phyloP scores from a whole-genome alignment of 2,888 invertebrate genomes.

The Acleris sparsana region DNA sequence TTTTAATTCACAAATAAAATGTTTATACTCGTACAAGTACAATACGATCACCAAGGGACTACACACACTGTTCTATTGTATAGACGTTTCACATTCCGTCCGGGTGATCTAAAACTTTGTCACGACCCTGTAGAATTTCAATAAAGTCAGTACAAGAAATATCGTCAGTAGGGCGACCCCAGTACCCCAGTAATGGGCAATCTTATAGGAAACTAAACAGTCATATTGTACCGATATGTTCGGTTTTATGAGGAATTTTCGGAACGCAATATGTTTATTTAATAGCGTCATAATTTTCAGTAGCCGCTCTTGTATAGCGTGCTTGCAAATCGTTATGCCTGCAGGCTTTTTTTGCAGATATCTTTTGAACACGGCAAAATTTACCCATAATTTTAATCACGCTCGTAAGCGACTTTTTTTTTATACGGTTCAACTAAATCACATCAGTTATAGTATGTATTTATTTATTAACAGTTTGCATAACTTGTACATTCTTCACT shows the following conservation, averaged over 20 bases:
- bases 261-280: slow-evolving; percentile 71
- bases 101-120: slow-evolving; percentile 61
- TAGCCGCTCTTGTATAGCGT: slow-evolving; percentile 21
- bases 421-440: neutral
- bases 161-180: slow-evolving; percentile 56
- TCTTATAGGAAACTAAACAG: slow-evolving; percentile 57
- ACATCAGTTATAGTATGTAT: neutral
- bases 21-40: neutral
- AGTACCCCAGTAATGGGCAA: slow-evolving; percentile 55
- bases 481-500: neutral
- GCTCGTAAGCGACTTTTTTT: neutral
- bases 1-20: no score
- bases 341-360: neutral
- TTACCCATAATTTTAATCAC: no score
- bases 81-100: slow-evolving; percentile 46
- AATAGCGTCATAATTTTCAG: slow-evolving; percentile 60
- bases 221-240: slow-evolving; percentile 59
- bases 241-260: slow-evolving; percentile 72
- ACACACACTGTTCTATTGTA: slow-evolving; percentile 35
- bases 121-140: slow-evolving; percentile 72
- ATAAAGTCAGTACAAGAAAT: slow-evolving; percentile 72
- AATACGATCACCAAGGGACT: neutral
- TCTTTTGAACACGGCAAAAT: neutral
- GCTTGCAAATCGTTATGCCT: slow-evolving; percentile 14
- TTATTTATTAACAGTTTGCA: no score